Percentiles rank a stretch among this genome's conserved stretches.
Conservation (phyloP, 2,113 vertebrate genomes). For the Cairina moschata region DNA sequence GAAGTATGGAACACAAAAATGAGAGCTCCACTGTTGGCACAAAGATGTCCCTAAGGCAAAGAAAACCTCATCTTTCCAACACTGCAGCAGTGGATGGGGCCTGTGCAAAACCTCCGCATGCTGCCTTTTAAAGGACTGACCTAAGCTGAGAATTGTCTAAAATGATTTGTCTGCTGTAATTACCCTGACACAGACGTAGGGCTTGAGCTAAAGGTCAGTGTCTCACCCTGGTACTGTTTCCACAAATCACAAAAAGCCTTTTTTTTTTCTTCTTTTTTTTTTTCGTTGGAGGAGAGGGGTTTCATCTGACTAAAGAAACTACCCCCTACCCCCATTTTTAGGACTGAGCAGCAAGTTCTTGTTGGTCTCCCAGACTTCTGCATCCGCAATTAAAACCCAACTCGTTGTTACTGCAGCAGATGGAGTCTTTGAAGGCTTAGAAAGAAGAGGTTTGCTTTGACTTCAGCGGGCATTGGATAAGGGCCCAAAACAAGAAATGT, state of each 20-base stretch:
- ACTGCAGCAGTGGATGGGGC: background rate
- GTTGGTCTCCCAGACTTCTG: background rate
- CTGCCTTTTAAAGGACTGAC: background rate
- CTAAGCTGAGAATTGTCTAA: background rate
- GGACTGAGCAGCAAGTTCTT: background rate
- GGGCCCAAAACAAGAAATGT: constrained; percentile 7
- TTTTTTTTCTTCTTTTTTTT: too few relatives aligned
- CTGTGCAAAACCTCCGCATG: background rate
- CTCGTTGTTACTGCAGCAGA: constrained; percentile 24
- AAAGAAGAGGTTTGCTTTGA: constrained; percentile 37
- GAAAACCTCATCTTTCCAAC: background rate
- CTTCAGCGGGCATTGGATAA: background rate
- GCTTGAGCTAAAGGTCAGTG: background rate
- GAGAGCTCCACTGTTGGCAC: background rate
- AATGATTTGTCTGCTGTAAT: background rate
- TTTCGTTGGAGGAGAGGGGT: background rate
- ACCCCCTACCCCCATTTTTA: background rate
- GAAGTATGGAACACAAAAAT: background rate
- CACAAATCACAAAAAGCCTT: background rate
- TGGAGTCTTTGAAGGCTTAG: constrained; percentile 47
- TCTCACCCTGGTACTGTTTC: background rate
- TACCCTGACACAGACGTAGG: background rate
- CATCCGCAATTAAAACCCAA: background rate
- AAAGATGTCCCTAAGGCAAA: background rate
- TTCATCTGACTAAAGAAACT: background rate